Evolutionary conservation across 2,888 invertebrate species (phyloP), one percentile per base, ranked within the genome.

Genomic region (Timema cristinae): DNA sequence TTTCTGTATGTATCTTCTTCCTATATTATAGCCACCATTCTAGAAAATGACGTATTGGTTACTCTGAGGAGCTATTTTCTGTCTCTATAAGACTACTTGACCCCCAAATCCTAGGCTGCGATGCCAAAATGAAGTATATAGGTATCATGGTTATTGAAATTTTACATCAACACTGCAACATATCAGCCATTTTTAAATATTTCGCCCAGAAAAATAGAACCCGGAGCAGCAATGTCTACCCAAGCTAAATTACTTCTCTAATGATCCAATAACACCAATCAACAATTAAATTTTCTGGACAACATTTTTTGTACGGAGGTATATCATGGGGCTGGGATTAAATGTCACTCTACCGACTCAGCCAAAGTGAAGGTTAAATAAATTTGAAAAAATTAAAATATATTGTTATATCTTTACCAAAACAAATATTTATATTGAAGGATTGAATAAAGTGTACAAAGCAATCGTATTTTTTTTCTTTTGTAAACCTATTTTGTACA

Each of bases 161-260:
- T 13, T 56, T 7, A 56, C 16, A 56, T 56, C 7, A 13, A 6
- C 8, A 11, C n/a, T 56, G 56, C n/a, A 56, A 56, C 56, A 56
- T 11, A 56, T 56, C 13, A 2, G 9, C n/a, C 56, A 11, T 56
- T 11, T 56, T 56, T 56, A 10, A 7, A 11, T 6, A 56, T 56
- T 5, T 8, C 16, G 56, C 7, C 13, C 16, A 56, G 56, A 56
- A 56, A 11, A 56, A 56, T 56, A 6, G 6, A 7, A 7, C 56
- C 56, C 56, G 1, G 56, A 56, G 0, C 7, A 56, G 7, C n/a
- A 56, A 56, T 56, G 56, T 56, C 8, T 59, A 59, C n/a, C 13
- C 9, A n/a, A 59, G n/a, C 13, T 59, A 59, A 59, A 59, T 59
- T n/a, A 59, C 59, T 59, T 59, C 59, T 59, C 59, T 59, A 59